A percentile compares a stretch with the other conserved stretches of the same genome.
Evolutionary conservation across 2,888 invertebrate genomes (phyloP).

Genomic region (Exocentrus adspersus): DNA sequence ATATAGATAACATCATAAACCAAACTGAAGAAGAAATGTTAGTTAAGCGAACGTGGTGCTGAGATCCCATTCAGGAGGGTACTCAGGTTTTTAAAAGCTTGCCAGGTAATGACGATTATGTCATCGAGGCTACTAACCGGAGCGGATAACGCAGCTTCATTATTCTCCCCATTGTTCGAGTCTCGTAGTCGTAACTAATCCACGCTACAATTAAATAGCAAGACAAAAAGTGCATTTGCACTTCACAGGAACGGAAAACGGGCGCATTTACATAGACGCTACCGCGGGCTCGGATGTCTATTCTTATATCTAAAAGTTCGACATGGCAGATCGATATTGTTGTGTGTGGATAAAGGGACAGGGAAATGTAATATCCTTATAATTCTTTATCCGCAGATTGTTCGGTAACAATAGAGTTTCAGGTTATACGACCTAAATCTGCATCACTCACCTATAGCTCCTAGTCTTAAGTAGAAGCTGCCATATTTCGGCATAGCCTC

Average conservation of each 20-base stretch:
- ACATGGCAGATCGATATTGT: background rate
- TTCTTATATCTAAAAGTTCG: background rate
- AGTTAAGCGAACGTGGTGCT: no score
- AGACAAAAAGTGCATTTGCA: background rate
- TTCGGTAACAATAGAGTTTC: background rate
- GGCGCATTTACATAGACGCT: background rate
- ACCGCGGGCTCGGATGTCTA: background rate
- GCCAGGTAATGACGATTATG: no score
- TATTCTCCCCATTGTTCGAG: no score
- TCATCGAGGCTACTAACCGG: no score
- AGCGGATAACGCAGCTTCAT: no score
- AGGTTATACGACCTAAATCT: no score
- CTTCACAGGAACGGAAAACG: background rate
- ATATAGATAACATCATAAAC: no score
- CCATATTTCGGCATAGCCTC: constrained; percentile 72
- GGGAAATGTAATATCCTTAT: background rate
- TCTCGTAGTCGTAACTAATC: no score
- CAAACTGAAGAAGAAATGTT: no score
- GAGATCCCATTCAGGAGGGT: no score
- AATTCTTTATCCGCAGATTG: background rate
- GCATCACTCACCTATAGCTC: constrained; percentile 80
- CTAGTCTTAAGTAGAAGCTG: constrained; percentile 92
- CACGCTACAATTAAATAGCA: background rate
- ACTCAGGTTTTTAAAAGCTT: no score
- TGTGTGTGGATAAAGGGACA: background rate